Evolutionary conservation across 2,113 vertebrate species (phyloP).

Genomic region (Monarcha castaneiventris): DNA sequence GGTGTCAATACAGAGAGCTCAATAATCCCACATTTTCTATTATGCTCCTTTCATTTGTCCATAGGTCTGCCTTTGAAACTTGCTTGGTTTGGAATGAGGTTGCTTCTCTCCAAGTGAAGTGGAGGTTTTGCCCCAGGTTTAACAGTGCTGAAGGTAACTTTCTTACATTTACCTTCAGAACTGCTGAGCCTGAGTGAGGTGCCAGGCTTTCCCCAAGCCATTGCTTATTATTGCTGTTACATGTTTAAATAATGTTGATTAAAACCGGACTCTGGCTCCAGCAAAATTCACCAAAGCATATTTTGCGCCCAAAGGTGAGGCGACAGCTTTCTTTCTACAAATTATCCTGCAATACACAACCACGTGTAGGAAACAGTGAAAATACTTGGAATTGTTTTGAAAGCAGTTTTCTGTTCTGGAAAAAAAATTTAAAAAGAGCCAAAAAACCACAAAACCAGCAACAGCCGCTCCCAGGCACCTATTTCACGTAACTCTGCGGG

Average conservation of each 20-base stretch:
- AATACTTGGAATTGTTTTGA: background rate
- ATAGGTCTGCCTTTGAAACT: background rate
- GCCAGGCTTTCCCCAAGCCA: rapidly evolving
- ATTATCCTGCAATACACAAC: rapidly evolving
- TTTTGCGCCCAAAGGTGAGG: rapidly evolving
- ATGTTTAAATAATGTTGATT: background rate
- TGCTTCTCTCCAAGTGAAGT: background rate
- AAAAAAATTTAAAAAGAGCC: background rate
- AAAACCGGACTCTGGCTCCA: background rate
- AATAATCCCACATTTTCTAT: background rate
- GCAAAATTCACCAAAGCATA: background rate
- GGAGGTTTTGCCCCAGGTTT: background rate
- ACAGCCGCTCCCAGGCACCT: background rate
- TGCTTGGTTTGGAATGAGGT: rapidly evolving
- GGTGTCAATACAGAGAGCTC: background rate
- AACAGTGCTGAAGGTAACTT: background rate
- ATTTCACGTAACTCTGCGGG: background rate
- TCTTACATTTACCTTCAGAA: background rate
- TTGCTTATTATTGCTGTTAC: too few relatives aligned
- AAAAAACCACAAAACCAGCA: rapidly evolving
- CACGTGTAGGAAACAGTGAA: background rate
- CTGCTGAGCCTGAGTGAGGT: rapidly evolving
- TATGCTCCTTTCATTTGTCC: background rate
- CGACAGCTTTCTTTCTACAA: background rate
- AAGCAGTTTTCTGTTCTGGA: background rate